A percentile compares a stretch with the other conserved stretches of the same genome.
phyloP scores from a whole-genome alignment of 2,797 vertebrate species.

The Mormyrops boulengeri region DNA sequence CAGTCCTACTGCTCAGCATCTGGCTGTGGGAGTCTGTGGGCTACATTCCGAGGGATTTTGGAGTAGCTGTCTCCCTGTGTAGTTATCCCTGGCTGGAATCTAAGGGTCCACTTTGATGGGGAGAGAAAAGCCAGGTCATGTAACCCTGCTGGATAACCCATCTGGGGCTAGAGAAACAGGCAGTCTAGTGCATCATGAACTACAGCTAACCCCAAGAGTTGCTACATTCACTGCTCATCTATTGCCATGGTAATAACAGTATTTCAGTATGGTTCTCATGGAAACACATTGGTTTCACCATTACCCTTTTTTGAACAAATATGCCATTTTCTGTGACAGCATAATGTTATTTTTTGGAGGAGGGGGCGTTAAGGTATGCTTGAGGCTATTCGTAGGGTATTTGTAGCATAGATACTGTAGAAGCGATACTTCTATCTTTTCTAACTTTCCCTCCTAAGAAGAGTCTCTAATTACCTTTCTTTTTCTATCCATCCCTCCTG shows the following conservation, averaged over 20 bases:
- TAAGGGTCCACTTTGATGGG: neutral
- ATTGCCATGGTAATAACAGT: constrained; percentile 5
- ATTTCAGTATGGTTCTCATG: neutral
- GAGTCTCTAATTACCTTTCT: neutral
- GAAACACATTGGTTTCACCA: neutral
- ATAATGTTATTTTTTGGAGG: neutral
- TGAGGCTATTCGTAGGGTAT: neutral
- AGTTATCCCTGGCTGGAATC: neutral
- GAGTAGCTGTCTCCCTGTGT: neutral
- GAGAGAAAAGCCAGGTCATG: neutral
- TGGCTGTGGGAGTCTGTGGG: neutral
- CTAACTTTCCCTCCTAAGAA: neutral
- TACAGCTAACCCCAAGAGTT: neutral
- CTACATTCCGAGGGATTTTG: neutral
- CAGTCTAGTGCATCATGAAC: neutral
- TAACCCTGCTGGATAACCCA: neutral
- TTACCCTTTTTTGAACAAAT: neutral
- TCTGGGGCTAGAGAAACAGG: neutral
- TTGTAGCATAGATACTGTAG: neutral
- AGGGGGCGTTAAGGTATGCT: neutral
- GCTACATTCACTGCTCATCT: neutral
- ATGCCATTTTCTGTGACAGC: neutral
- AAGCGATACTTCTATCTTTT: neutral
- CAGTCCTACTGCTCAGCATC: neutral
- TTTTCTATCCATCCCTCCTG: neutral